phyloP scores from a whole-genome alignment of 2,888 invertebrate species.

The Dusona sp. region DNA sequence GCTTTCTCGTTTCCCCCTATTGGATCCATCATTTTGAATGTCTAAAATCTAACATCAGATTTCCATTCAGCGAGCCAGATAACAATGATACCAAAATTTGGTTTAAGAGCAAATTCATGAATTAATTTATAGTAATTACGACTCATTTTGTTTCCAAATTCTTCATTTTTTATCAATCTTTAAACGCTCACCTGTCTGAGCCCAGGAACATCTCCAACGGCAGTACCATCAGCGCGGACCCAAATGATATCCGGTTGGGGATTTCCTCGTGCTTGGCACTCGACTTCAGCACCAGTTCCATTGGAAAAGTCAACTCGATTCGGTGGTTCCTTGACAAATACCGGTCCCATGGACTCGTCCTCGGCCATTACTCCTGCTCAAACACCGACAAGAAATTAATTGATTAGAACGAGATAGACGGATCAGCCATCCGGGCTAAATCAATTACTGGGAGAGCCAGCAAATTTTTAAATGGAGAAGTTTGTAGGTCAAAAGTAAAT shows the following conservation, averaged over 20 bases:
- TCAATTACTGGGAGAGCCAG: conserved; percentile 13
- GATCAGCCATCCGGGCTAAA: background rate
- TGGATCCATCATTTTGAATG: too few species aligned
- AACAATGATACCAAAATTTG: too few species aligned
- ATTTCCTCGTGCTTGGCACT: conserved; percentile 95
- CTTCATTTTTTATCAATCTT: background rate
- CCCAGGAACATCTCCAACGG: conserved; percentile 96
- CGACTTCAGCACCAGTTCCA: conserved; percentile 96
- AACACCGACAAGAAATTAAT: conserved; percentile 55
- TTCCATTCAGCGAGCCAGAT: too few species aligned
- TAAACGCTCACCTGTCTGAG: conserved; percentile 89
- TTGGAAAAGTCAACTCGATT: conserved; percentile 97
- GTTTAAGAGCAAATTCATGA: too few species aligned
- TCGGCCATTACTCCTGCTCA: conserved; percentile 85
- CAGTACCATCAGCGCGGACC: conserved; percentile 95
- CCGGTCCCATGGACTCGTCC: conserved; percentile 94
- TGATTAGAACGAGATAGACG: conserved; percentile 44
- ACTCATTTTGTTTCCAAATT: background rate
- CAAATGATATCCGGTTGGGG: conserved; percentile 97
- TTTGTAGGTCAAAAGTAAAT: conserved; percentile 50
- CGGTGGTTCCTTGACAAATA: conserved; percentile 96
- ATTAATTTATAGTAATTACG: background rate
- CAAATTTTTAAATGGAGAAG: conserved; percentile 3
- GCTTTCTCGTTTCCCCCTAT: too few species aligned
- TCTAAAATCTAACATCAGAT: too few species aligned